Conservation (phyloP, 2,888 invertebrate genomes). For the Dendrolimus pini region DNA sequence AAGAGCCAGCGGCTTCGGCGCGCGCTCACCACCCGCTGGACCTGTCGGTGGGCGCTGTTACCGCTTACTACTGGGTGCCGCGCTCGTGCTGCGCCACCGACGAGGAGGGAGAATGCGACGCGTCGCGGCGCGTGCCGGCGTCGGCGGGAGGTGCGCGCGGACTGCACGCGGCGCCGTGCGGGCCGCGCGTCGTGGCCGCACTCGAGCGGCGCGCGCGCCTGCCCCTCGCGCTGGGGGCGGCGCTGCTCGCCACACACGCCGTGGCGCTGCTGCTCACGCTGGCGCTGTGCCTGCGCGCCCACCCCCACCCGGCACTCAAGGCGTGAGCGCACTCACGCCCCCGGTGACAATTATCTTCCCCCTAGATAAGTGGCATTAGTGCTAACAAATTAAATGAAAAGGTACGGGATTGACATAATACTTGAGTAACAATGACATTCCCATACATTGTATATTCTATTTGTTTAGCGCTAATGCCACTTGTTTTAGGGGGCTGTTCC, state of each 20-base stretch:
- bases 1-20: slow-evolving; percentile 8
- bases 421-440: too few relatives aligned
- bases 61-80: slow-evolving; percentile 50
- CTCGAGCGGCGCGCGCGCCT: slow-evolving; percentile 31
- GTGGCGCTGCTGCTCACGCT: slow-evolving; percentile 52
- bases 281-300: slow-evolving; percentile 52
- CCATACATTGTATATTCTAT: too few relatives aligned
- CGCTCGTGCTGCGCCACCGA: slow-evolving; percentile 41
- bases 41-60: slow-evolving; percentile 50
- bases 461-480: too few relatives aligned
- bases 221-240: slow-evolving; percentile 43
- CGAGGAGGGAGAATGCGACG: slow-evolving; percentile 14
- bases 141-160: slow-evolving; percentile 14
- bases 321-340: slow-evolving; percentile 25
- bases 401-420: too few relatives aligned
- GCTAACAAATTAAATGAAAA: too few relatives aligned
- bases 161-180: slow-evolving; percentile 43
- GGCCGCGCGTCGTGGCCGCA: slow-evolving; percentile 34
- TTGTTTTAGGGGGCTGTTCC: too few relatives aligned
- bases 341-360: background rate
- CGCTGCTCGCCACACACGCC: slow-evolving; percentile 50
- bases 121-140: slow-evolving; percentile 19
- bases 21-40: slow-evolving; percentile 31
- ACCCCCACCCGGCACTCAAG: slow-evolving; percentile 41
- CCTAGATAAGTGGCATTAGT: too few relatives aligned